Evolutionary conservation across 2,797 vertebrate genomes (phyloP).

Genomic region (Meriones psammophilus): DNA sequence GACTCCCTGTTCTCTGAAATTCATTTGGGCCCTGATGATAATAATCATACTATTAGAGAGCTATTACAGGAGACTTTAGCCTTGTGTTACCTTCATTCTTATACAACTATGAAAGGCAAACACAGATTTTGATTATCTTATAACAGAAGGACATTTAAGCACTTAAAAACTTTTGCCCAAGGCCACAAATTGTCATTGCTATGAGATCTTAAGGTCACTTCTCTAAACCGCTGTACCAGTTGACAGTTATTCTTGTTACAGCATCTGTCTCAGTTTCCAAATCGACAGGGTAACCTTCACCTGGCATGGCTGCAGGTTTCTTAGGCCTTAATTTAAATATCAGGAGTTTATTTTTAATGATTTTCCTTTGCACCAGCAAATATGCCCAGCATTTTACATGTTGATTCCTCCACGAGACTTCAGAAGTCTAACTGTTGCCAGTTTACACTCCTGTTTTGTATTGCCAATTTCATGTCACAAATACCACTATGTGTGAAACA

Average conservation of each 20-base stretch:
- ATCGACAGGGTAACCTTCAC: neutral
- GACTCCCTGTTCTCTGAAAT: neutral
- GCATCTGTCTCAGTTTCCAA: neutral
- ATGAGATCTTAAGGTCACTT: neutral
- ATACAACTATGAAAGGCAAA: neutral
- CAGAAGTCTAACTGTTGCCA: neutral
- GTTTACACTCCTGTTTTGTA: neutral
- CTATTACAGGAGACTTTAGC: neutral
- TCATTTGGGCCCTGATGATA: neutral
- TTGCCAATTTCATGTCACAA: conserved; percentile 20
- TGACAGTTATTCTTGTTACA: neutral
- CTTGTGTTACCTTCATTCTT: neutral
- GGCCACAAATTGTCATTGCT: neutral
- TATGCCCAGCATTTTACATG: neutral
- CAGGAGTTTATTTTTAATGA: conserved; percentile 23
- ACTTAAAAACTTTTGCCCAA: conserved; percentile 42
- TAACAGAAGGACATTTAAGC: conserved; percentile 12
- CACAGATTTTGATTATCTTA: neutral
- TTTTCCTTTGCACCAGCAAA: neutral
- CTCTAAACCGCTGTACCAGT: neutral
- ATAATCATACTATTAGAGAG: neutral
- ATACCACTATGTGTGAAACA: neutral
- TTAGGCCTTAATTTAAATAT: neutral
- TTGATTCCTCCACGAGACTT: neutral
- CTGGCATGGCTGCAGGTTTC: neutral